Conservation (phyloP, 2,113 vertebrate genomes). For the Procapra przewalskii region DNA sequence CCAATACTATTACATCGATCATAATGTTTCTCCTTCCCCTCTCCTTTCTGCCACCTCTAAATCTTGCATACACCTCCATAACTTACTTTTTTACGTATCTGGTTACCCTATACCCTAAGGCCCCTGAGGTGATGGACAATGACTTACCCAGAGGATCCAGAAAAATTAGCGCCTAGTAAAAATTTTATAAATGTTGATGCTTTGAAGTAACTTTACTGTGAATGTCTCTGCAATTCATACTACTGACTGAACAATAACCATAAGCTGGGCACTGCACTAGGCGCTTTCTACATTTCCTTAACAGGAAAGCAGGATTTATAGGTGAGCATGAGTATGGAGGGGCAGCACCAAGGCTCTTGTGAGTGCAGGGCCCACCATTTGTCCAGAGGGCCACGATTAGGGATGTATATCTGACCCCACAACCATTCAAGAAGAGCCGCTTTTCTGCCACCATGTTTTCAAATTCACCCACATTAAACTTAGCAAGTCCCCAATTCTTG, state of each 20-base stretch:
- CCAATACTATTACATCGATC: neutral
- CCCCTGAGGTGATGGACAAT: neutral
- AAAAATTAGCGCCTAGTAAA: neutral
- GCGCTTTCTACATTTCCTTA: neutral
- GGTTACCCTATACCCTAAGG: neutral
- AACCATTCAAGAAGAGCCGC: neutral
- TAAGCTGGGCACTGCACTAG: neutral
- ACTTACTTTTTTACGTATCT: neutral
- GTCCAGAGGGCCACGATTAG: neutral
- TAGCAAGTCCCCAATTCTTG: neutral
- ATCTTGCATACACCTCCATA: neutral
- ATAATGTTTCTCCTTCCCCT: neutral
- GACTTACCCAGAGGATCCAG: neutral
- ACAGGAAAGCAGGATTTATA: neutral
- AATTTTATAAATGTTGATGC: neutral
- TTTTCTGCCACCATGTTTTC: neutral
- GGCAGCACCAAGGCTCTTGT: neutral
- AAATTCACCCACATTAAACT: neutral
- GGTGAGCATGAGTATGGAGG: neutral
- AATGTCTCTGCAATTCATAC: neutral
- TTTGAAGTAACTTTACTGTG: neutral
- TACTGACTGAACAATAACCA: neutral
- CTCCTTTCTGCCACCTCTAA: neutral
- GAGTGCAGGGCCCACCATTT: neutral
- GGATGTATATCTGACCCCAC: neutral